Evolutionary conservation across 2,113 vertebrate genomes (phyloP), one percentile per base, ranked within the genome.

Genomic region (Lanius collurio): DNA sequence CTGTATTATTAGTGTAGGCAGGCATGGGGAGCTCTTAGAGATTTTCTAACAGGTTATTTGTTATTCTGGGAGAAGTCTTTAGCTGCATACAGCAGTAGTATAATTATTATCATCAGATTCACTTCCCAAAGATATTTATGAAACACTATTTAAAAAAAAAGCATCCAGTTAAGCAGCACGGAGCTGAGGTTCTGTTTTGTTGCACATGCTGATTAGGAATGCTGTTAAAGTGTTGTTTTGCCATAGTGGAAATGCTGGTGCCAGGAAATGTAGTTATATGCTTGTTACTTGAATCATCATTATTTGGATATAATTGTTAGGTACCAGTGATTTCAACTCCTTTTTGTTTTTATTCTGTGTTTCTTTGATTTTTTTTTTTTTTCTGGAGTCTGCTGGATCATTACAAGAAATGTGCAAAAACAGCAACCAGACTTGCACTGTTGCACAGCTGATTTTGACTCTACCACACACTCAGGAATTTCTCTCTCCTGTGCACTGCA

Each of bases 111-210:
- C 75, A 95, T 96, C 78, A 94, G 79, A 96, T 96, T 83, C 94
- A 96, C 96, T 98, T 96, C 95, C 93, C 90, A 95, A 97, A 97
- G 97, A 94, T 94, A 95, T 94, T 97, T 96, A 93, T 60, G 49
- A 96, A 97, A 88, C 81, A 64, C 62, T 87, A 15, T 74, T 74
- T 91, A 28, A 59, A 89, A 95, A 93, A 78, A 82, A 17, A 19
- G 17, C n/a, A 83, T 63, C 35, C 41, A 89, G 59, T 83, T 93
- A 87, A 95, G 90, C 19, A 95, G 73, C 49, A 56, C 30, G 1
- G 74, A 95, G 95, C 46, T 70, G 65, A 56, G 33, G 37, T 57
- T 87, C 78, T 92, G 95, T 96, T 96, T 94, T 94, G 86, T 83
- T 95, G 95, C 87, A 73, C 60, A 79, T 92, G 80, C 89, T 97